Evolutionary conservation across 2,888 invertebrate species (phyloP).

Genomic region (Thera britannica): DNA sequence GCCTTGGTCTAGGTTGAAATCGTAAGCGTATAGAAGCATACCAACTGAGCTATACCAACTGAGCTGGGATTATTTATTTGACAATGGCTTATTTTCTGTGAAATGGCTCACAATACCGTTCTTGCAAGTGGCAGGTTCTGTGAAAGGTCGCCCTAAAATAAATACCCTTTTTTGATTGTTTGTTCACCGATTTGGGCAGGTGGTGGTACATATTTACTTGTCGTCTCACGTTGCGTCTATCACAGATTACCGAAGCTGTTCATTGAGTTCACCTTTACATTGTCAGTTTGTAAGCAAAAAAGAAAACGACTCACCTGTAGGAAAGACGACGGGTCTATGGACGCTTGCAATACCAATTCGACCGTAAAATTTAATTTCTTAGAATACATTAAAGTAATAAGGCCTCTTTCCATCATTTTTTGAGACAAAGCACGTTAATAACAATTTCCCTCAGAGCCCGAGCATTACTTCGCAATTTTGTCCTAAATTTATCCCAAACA

Average conservation of each 20-base stretch:
- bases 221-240: too few relatives aligned
- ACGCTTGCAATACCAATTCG: not conserved
- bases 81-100: not conserved
- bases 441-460: slow-evolving; percentile 43
- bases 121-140: slow-evolving; percentile 8
- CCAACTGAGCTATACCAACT: not conserved
- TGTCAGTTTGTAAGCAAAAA: not conserved
- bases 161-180: slow-evolving; percentile 33
- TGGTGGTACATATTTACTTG: slow-evolving; percentile 3
- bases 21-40: too few relatives aligned
- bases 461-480: slow-evolving; percentile 45
- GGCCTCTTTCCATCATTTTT: not conserved
- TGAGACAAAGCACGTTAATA: slow-evolving; percentile 36
- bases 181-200: slow-evolving; percentile 26
- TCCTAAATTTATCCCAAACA: slow-evolving; percentile 64
- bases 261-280: too few relatives aligned
- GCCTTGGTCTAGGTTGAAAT: too few relatives aligned
- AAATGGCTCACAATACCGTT: not conserved
- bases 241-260: too few relatives aligned
- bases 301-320: too few relatives aligned
- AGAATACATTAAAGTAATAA: slow-evolving; percentile 1
- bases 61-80: not conserved
- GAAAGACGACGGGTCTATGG: too few relatives aligned
- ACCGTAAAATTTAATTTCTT: not conserved
- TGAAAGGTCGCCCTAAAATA: slow-evolving; percentile 40